Conservation (phyloP, 1,140 invertebrate genomes). For the Probaryconus sp. region DNA sequence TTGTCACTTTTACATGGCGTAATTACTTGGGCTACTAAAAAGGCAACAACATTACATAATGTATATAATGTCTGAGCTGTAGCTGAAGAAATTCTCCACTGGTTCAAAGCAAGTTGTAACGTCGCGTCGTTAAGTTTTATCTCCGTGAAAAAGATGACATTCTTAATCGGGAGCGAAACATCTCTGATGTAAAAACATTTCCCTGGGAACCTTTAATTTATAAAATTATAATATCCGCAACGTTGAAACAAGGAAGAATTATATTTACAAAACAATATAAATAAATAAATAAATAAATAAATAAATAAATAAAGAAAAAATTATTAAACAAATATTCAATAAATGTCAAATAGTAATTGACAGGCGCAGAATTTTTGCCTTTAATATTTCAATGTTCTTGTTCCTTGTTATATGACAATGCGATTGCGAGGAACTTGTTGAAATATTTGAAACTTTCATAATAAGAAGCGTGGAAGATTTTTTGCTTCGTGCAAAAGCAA, state of each 20-base stretch:
- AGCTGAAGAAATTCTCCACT: slow-evolving; percentile 13
- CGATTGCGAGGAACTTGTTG: neutral
- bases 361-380: neutral
- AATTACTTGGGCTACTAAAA: slow-evolving; percentile 3
- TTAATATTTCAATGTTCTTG: neutral
- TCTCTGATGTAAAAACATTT: slow-evolving; percentile 7
- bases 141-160: slow-evolving; percentile 22
- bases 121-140: slow-evolving; percentile 26
- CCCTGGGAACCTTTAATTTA: slow-evolving; percentile 11
- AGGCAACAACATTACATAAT: slow-evolving; percentile 22
- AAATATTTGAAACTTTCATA: slow-evolving; percentile 24
- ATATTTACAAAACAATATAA: no score
- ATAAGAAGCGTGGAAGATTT: slow-evolving; percentile 15
- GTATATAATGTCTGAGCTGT: neutral
- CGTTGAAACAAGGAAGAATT: slow-evolving; percentile 6
- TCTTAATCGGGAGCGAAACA: slow-evolving; percentile 25
- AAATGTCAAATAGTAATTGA: slow-evolving; percentile 22
- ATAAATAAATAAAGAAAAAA: neutral
- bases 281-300: no score
- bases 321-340: slow-evolving; percentile 9
- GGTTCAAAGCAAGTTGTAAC: slow-evolving; percentile 21
- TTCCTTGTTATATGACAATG: slow-evolving; percentile 1
- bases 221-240: neutral
- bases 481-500: neutral
- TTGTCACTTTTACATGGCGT: slow-evolving; percentile 1